A percentile compares a stretch with the other conserved stretches of the same genome.
phyloP scores from a whole-genome alignment of 2,113 vertebrate species.

The Chaenogobius annularis region DNA sequence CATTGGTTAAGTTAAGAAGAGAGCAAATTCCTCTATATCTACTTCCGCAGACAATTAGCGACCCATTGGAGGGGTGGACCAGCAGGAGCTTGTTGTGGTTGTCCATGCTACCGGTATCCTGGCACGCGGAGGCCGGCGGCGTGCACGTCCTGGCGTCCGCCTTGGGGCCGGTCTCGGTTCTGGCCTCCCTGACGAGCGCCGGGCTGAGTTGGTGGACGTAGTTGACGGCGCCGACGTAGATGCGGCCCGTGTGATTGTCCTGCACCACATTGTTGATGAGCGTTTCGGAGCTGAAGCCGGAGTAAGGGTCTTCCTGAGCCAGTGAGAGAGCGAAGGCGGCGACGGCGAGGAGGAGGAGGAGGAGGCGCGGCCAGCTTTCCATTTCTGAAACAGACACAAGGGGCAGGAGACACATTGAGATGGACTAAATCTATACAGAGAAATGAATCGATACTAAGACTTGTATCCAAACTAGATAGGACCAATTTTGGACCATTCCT shows the following conservation, averaged over 20 bases:
- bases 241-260: constrained; percentile 80
- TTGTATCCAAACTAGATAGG: no score
- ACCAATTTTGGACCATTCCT: no score
- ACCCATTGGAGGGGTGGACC: constrained; percentile 73
- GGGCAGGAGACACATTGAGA: not conserved
- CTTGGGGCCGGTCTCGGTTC: constrained; percentile 76
- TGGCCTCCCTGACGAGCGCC: constrained; percentile 64
- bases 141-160: constrained; percentile 86
- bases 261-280: constrained; percentile 88
- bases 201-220: constrained; percentile 82
- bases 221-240: constrained; percentile 91
- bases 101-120: constrained; percentile 74
- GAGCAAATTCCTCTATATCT: constrained; percentile 92
- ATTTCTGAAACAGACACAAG: constrained; percentile 68
- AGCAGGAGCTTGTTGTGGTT: constrained; percentile 92
- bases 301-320: constrained; percentile 28
- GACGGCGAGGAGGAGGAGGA: constrained; percentile 56
- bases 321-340: constrained; percentile 30
- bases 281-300: constrained; percentile 68
- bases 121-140: constrained; percentile 85
- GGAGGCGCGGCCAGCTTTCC: constrained; percentile 71
- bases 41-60: constrained; percentile 89
- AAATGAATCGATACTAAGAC: no score
- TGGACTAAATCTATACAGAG: not conserved
- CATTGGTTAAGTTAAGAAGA: constrained; percentile 83